Evolutionary conservation across 2,888 invertebrate genomes (phyloP), one percentile per base, ranked within the genome.

Genomic region (Nomada ruficornis): DNA sequence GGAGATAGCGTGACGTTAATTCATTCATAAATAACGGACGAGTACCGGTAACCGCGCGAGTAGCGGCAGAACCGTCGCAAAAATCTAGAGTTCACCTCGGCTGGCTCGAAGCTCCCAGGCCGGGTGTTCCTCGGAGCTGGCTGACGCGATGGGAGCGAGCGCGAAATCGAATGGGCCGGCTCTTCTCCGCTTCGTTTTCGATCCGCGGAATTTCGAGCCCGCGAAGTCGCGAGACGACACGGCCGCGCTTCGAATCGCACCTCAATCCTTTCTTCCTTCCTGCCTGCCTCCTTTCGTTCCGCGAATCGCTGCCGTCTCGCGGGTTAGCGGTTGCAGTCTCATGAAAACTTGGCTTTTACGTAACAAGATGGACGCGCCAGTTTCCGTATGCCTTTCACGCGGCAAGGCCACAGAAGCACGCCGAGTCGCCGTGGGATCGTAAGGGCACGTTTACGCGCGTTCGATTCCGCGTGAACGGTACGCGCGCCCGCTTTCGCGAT

Each of bases 381-480:
- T 93, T 93, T 93, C 93, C 93, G 93, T 92, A 86, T 91, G 92
- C 92, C 92, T 93, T 93, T 92, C 92, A 93, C 93, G 89, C 89
- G 86, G 87, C 92, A 92, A 93, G 92, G 92, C 92, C 92, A 91
- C 85, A 85, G 88, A 86, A 89, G 78, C 85, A 84, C 82, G 84
- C 73, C 81, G 79, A 72, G 80, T 80, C 84, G 87, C 88, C 87
- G 89, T 88, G 88, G 86, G 88, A 89, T 86, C 88, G 88, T 89
- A 90, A 90, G 90, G 90, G 90, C 88, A 87, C 88, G 77, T 86
- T 84, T 87, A 84, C 84, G 76, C 84, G 84, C 84, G 82, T 79
- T 79, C 77, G 77, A 80, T 84, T 78, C 80, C 78, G 80, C 86
- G 76, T 85, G 76, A 36, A 36, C 36, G 36, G 36, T 85, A 83